Conservation (phyloP, 2,888 invertebrate genomes). For the Nemotelus nigrinus region DNA sequence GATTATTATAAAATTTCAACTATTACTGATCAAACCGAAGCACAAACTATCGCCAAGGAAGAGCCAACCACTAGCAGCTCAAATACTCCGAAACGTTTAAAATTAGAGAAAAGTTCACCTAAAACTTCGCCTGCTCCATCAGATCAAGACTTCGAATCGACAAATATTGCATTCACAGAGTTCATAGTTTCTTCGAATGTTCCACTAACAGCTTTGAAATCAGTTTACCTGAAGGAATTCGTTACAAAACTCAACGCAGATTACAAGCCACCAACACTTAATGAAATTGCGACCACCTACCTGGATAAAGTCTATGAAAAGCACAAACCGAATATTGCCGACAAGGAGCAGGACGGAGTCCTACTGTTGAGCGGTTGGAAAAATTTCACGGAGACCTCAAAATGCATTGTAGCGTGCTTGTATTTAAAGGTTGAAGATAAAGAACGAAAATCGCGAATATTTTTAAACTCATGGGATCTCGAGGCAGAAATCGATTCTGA, state of each 20-base stretch:
- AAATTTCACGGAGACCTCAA: slow-evolving; percentile 6
- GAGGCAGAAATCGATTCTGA: neutral
- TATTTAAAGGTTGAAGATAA: neutral
- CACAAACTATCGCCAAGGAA: neutral
- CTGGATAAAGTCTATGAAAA: slow-evolving; percentile 24
- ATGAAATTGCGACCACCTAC: slow-evolving; percentile 17
- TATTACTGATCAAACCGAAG: no score
- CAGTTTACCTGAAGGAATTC: slow-evolving; percentile 15
- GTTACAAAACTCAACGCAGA: slow-evolving; percentile 2
- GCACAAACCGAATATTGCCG: neutral
- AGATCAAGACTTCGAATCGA: neutral
- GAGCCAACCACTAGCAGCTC: neutral
- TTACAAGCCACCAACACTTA: slow-evolving; percentile 16
- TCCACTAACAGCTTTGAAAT: slow-evolving; percentile 20
- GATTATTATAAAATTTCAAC: no score
- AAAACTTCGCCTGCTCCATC: neutral
- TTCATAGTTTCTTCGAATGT: slow-evolving; percentile 19
- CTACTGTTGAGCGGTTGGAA: slow-evolving; percentile 42
- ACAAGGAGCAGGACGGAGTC: slow-evolving; percentile 19
- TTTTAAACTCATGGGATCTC: slow-evolving; percentile 41
- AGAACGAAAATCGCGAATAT: slow-evolving; percentile 8
- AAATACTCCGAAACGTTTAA: neutral
- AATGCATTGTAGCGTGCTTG: slow-evolving; percentile 36
- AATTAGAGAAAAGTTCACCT: neutral
- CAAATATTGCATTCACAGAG: slow-evolving; percentile 4